Conservation (phyloP, 2,797 vertebrate genomes). For the Varecia variegata region DNA sequence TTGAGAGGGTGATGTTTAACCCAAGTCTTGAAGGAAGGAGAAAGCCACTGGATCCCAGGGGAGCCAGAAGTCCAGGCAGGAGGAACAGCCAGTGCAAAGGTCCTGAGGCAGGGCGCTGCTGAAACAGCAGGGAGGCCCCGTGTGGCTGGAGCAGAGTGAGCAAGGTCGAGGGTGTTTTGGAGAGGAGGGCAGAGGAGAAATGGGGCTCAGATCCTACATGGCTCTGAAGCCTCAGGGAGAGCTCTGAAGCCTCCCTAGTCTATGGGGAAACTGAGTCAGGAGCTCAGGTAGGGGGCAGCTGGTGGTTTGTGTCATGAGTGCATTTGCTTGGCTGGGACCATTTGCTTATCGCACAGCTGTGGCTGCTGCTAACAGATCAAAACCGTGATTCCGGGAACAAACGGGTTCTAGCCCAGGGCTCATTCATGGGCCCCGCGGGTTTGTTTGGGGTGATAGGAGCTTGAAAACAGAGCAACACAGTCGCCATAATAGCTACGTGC, state of each 20-base stretch:
- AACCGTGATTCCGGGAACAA: background rate
- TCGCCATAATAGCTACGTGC: too few relatives aligned
- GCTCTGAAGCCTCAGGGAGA: background rate
- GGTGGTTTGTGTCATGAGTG: background rate
- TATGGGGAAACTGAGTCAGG: background rate
- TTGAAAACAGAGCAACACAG: background rate
- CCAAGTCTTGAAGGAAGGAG: background rate
- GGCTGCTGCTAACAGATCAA: background rate
- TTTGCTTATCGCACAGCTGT: background rate
- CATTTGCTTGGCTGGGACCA: background rate
- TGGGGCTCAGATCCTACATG: background rate
- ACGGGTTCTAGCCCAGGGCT: background rate
- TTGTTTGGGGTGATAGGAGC: background rate
- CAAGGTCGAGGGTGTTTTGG: background rate
- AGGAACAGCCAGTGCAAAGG: background rate
- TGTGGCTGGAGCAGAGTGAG: too few relatives aligned
- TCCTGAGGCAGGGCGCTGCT: background rate
- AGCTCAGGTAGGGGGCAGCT: background rate
- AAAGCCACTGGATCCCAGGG: rapidly evolving
- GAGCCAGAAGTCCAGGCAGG: background rate
- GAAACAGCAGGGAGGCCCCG: background rate
- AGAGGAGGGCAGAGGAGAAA: background rate
- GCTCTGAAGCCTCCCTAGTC: background rate
- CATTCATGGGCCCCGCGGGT: rapidly evolving
- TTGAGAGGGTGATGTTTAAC: background rate